Evolutionary conservation across 1,140 invertebrate species (phyloP).

Genomic region (Lysiphlebus fabarum): DNA sequence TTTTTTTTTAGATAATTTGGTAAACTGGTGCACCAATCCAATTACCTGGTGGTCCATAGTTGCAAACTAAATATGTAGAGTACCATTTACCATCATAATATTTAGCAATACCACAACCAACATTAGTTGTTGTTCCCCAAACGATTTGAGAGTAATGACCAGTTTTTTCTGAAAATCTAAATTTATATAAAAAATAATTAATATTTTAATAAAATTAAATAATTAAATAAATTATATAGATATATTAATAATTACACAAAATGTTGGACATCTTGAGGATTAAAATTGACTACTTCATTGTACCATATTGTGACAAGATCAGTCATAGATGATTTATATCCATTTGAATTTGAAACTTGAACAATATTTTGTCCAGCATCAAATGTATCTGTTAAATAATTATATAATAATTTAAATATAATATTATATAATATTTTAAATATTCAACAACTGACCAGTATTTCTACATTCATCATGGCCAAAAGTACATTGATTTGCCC

Average conservation of each 20-base stretch:
- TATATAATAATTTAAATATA: too few relatives aligned
- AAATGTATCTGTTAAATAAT: slow-evolving; percentile 8
- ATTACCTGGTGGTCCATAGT: slow-evolving; percentile 55
- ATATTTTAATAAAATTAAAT: too few relatives aligned
- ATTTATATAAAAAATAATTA: too few relatives aligned
- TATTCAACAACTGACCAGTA: slow-evolving; percentile 18
- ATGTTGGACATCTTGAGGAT: neutral
- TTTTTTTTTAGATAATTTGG: slow-evolving; percentile 1
- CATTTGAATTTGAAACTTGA: neutral
- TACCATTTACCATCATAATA: slow-evolving; percentile 23
- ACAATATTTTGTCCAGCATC: slow-evolving; percentile 14
- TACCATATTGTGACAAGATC: neutral
- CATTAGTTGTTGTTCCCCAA: slow-evolving; percentile 42
- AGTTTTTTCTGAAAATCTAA: neutral
- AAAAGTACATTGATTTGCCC: slow-evolving; percentile 16
- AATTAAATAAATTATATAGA: too few relatives aligned
- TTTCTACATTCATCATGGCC: slow-evolving; percentile 16
- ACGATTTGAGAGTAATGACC: slow-evolving; percentile 31
- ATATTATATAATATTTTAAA: neutral
- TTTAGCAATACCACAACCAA: slow-evolving; percentile 41
- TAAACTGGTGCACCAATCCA: slow-evolving; percentile 21
- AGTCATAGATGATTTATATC: neutral
- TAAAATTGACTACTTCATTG: slow-evolving; percentile 18
- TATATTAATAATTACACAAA: too few relatives aligned
- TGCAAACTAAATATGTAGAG: slow-evolving; percentile 38